Evolutionary conservation across 2,113 vertebrate genomes (phyloP), one percentile per base, ranked within the genome.

Genomic region (Scatophagus argus): DNA sequence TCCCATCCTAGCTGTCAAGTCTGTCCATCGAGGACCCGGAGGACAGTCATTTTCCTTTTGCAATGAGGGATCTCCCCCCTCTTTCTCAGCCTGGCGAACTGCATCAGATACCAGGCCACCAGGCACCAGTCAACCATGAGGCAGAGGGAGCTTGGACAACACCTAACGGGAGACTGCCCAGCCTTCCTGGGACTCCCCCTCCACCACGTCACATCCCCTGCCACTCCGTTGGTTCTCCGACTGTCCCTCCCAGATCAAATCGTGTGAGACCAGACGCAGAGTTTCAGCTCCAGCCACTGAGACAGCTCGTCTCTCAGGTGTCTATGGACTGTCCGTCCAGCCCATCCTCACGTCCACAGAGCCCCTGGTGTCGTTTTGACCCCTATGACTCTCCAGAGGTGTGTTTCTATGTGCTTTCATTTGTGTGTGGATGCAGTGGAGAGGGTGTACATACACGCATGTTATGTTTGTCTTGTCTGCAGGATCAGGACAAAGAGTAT

Each of bases 401-500:
- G 14, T 23, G 83, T 70, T 38, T 72, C 12, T 56, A 7, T 41
- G 8, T 36, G 29, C 6, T 29, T 64, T 21, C 62, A 0, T 41
- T n/a, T 4, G 6, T 32, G 6, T 39, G 6, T 60, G 4, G 58
- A 25, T 0, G 21, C n/a, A 38, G 11, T 16, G 21, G 21, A 23
- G n/a, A 16, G 23, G 5, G 56, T 8, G 13, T 4, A 36, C 4
- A 4, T 32, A 41, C 36, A 52, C 10, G 52, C 8, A 58, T 12
- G 29, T 55, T 39, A 9, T n/a, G 29, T 75, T 55, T 60, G 10
- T 49, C 19, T 69, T 52, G 59, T 55, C 29, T 78, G 25, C 76
- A 92, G 96, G 96, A 96, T 56, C 93, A 88, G 54, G 95, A 96
- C 56, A 96, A 94, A 79, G 95, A 96, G 47, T 96, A 96, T 0